Base-by-base conservation (phyloP, 2,797 vertebrate genomes). In the Tiaroga cobitis region DNA sequence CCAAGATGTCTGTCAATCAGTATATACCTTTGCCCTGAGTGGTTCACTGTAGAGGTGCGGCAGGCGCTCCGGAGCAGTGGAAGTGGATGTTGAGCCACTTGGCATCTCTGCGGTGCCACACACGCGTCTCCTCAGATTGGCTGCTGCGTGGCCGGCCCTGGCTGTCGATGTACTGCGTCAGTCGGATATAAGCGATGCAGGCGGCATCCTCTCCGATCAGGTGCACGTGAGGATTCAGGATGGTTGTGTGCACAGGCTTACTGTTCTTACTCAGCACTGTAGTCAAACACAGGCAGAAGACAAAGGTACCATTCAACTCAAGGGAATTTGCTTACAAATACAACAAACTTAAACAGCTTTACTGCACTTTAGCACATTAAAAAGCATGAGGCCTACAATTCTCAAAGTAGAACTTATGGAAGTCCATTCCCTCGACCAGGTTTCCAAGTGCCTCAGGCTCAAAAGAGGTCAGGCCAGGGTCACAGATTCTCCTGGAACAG, bases 401-500 rank as follows among this genome's bases (percentile, higher is more conserved):
- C 87, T 99, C 98, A 93, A 99, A 99, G 96, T 99, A 99, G 96
- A 99, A 99, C 93, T 99, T 99, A 95, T 99, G 98, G 88, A 99
- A 99, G 94, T 99, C 98, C 98, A 99, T 99, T 86, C 98, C 98
- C 92, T 99, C 98, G 89, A 99, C 98, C 84, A 99, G 96, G 94
- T 99, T 99, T 79, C 98, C 98, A 37, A 99, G 96, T 77, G 98
- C 98, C 92, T 99, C 98, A 0, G 98, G 98, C 92, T 99, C 98
- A 95, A 99, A 99, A 19, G 98, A 99, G 81, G 98, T 99, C 92
- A 99, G 95, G 82, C 98, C 97, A 76, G 98, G 98, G 93, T 99
- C 98, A 93, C 98, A 99, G 93, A 99, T 99, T 95, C 98, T 99
- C 95, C 98, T 99, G 93, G 76, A 89, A 86, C 46, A 79, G 54